These are phyloP conservation scores for Tetrapedia diversipes DNA, from an alignment of 2,888 invertebrate genomes.

Conservation along the genomic window DNA sequence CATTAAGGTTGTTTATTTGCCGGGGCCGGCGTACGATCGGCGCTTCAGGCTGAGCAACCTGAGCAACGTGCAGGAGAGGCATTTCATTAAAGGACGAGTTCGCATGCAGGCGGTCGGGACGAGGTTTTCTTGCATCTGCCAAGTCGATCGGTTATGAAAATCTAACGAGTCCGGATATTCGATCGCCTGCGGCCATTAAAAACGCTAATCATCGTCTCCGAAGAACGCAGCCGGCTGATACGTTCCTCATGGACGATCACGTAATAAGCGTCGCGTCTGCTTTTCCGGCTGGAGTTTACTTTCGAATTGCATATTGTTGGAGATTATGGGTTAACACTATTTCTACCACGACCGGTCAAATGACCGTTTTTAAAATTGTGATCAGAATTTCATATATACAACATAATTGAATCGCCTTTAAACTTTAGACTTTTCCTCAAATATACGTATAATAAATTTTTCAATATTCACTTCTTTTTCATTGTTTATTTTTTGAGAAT, in stretches of 20 bases:
- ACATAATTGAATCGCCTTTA: too few relatives aligned
- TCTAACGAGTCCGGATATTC: neutral
- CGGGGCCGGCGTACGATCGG: neutral
- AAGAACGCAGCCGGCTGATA: slow-evolving; percentile 23
- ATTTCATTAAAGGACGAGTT: slow-evolving; percentile 13
- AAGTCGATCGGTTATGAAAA: slow-evolving; percentile 21
- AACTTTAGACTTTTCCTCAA: too few relatives aligned
- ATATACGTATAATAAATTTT: too few relatives aligned
- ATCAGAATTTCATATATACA: too few relatives aligned
- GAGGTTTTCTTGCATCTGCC: neutral
- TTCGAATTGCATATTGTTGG: too few relatives aligned
- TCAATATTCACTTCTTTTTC: too few relatives aligned
- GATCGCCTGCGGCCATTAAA: slow-evolving; percentile 12
- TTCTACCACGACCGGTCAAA: too few relatives aligned
- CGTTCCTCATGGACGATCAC: too few relatives aligned
- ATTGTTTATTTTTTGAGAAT: too few relatives aligned
- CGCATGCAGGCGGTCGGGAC: neutral
- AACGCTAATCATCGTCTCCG: slow-evolving; percentile 47
- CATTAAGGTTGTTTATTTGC: slow-evolving; percentile 38
- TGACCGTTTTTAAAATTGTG: too few relatives aligned
- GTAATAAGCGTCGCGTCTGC: too few relatives aligned
- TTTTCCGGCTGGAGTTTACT: slow-evolving; percentile 62
- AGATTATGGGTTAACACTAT: too few relatives aligned
- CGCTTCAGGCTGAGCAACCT: neutral
- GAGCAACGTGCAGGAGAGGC: neutral